Conservation (phyloP, 2,797 vertebrate genomes). For the Myotis daubentonii region DNA sequence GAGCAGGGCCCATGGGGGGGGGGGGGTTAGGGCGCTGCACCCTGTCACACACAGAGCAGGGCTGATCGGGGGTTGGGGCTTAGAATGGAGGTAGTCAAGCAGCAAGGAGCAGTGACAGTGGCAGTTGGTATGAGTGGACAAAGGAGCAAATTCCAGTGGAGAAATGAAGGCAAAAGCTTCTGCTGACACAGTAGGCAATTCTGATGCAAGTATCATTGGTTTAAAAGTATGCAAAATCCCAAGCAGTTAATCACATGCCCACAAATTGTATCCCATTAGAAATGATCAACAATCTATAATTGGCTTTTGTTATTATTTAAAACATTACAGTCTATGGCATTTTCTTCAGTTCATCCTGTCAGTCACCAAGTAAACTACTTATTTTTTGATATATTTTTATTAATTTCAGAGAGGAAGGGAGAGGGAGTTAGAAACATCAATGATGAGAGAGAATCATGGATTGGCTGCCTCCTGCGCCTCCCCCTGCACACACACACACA, state of each 20-base stretch:
- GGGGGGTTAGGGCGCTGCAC: too few relatives aligned
- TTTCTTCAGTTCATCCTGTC: slow-evolving; percentile 5
- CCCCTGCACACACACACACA: too few relatives aligned
- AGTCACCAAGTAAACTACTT: neutral
- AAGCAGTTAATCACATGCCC: neutral
- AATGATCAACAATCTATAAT: neutral
- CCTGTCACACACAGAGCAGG: too few relatives aligned
- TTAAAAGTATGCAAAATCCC: neutral
- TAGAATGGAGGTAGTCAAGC: neutral
- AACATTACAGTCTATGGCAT: neutral
- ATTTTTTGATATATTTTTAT: neutral
- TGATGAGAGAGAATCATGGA: too few relatives aligned
- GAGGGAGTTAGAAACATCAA: too few relatives aligned
- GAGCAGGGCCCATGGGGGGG: too few relatives aligned
- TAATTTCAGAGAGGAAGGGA: too few relatives aligned
- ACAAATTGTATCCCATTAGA: neutral
- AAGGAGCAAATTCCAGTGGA: neutral
- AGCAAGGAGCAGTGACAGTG: neutral
- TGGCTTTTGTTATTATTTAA: neutral
- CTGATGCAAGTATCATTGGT: neutral
- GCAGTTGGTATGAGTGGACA: neutral
- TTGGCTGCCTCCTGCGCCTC: too few relatives aligned
- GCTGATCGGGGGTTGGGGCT: neutral
- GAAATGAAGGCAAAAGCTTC: neutral
- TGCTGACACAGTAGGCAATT: neutral